Conservation (phyloP, 2,888 invertebrate genomes). For the Morpho helenor region DNA sequence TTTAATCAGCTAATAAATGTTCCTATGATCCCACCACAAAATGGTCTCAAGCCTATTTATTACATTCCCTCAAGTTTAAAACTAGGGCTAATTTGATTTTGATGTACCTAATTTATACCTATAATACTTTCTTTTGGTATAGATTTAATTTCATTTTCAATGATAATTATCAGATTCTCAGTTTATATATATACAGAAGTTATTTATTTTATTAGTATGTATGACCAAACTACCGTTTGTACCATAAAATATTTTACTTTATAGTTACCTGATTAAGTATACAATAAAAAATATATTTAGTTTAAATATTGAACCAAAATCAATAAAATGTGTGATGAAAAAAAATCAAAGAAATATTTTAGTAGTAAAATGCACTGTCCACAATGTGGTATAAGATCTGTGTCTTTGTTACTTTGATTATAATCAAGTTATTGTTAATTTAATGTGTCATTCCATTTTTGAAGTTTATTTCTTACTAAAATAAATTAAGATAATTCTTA, state of each 20-base stretch:
- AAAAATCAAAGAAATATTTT: constrained; percentile 47
- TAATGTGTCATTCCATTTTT: constrained; percentile 58
- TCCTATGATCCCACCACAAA: constrained; percentile 43
- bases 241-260: constrained; percentile 43
- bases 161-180: too few species aligned
- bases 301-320: constrained; percentile 59
- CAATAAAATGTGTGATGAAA: constrained; percentile 59
- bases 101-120: neutral
- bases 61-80: constrained; percentile 45
- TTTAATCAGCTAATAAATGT: constrained; percentile 21
- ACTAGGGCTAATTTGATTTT: neutral
- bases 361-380: constrained; percentile 9
- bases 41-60: constrained; percentile 42
- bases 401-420: constrained; percentile 53
- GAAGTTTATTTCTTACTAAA: constrained; percentile 18
- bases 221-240: constrained; percentile 21
- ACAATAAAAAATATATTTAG: constrained; percentile 34
- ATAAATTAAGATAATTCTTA: neutral
- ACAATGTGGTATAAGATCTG: constrained; percentile 52
- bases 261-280: constrained; percentile 61
- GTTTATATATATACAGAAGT: too few species aligned
- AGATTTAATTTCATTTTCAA: too few species aligned
- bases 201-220: too few species aligned
- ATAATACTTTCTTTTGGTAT: neutral
- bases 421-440: constrained; percentile 44